Evolutionary conservation across 2,797 vertebrate species (phyloP), one percentile per base, ranked within the genome.

Genomic region (Aulostomus chinensis): DNA sequence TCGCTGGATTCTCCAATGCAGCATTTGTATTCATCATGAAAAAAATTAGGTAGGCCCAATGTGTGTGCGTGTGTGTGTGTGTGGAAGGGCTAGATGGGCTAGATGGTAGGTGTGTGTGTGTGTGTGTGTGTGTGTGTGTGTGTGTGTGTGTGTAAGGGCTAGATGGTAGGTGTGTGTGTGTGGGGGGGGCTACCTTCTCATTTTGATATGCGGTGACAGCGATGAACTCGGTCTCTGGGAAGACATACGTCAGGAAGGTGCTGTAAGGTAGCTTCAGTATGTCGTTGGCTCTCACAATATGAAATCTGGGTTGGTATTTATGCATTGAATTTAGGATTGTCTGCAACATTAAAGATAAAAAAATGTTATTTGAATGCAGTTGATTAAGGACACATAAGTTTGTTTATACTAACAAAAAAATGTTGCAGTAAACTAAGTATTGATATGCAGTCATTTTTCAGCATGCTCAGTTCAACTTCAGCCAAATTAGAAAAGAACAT

Each of bases 281-380:
- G 82, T 98, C 94, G 66, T 96, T 97, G 63, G 96, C 93, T 79
- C 93, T 88, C 49, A 98, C 96, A 9, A 99, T 93, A 58, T 98
- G 97, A 79, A 98, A 97, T 32, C 96, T 89, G 39, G 96, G 97
- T 50, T 98, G 96, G 79, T 98, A 98, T 79, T 98, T 98, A 76
- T 98, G 96, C 96, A 98, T 98, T 16, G 96, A 98, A 81, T 98
- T 98, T 64, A 99, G 68, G 80, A 99, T 97, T n/a, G 95, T 97
- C 96, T 97, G 83, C 2, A 62, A 74, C 50, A 39, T 14, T 2
- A 58, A 39, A 68, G 3, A 61, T 18, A 43, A 6, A 20, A 2
- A 29, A 33, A 14, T n/a, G n/a, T n/a, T n/a, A n/a, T 7, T 14
- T 9, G 20, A 33, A 32, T 4, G 13, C 13, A 11, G 9, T 6